Base-by-base conservation (phyloP, 2,888 invertebrate genomes). In the Thera britannica region DNA sequence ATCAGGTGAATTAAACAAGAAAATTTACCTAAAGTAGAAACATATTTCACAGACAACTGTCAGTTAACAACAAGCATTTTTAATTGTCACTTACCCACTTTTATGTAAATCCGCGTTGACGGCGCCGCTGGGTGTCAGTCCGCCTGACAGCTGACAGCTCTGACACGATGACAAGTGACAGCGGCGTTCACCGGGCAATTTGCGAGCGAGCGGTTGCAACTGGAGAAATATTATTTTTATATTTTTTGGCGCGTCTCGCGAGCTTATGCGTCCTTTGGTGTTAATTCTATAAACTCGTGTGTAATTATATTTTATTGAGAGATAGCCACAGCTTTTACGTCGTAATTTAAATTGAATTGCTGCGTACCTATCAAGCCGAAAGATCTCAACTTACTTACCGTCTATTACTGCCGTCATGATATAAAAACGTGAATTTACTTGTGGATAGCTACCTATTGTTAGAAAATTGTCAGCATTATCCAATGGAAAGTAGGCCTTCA, bases 21-120 rank as follows among this genome's bases (percentile, higher is more conserved):
- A 64, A 68, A 65, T 52, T 49, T 58, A 62, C 73, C 72, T 70
- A 75, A 75, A 75, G 77, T 74, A 69, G 49, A 58, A 36, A 54
- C 55, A 61, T 58, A 62, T 41, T 61, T 65, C 44, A 9, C 63
- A 38, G 63, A 61, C 65, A 62, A 66, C 60, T 59, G 67, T 69
- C 71, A 58, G 78, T 78, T 76, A 77, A 77, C 79, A 79, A 82
- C 83, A 81, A 79, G 77, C 80, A 81, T 84, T 84, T 87, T 86
- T 87, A 87, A 87, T 87, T 87, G 87, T 87, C 88, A 87, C 81
- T 86, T 86, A 84, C 82, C 84, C 62, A 86, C 84, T 87, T 88
- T 87, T 89, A 92, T 90, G 92, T 89, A 88, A 90, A 90, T 90
- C 87, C 85, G 83, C 80, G 87, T 79, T 81, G 86, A 80, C 85